Evolutionary conservation across 2,113 vertebrate species (phyloP), one percentile per base, ranked within the genome.

Genomic region (Polyodon spathula): DNA sequence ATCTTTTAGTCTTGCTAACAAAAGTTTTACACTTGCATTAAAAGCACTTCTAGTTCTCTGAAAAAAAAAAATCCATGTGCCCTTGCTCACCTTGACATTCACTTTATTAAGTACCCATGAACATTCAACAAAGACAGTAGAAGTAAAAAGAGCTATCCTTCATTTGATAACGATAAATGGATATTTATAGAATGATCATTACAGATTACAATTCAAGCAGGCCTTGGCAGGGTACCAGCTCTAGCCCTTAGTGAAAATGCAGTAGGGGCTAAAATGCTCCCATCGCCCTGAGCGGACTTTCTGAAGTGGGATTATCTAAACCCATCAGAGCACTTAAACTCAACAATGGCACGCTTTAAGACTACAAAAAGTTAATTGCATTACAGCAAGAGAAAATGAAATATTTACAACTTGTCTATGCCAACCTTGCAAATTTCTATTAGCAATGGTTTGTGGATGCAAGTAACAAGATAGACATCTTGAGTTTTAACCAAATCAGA

Each of bases 131-230:
- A 68, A 66, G 63, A 68, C 69, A 74, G 65, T 70, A 62, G 70
- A 76, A 76, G 68, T 66, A 67, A 71, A 52, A 71, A 40, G 9
- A 66, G 64, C 60, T 76, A 64, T 75, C 65, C 60, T 74, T 80
- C 77, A 80, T 73, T 73, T 73, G 65, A 54, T 57, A 75, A 75
- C 78, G 78, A 85, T 75, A 76, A 82, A 79, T 73, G 78, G 73
- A 48, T 76, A 64, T 65, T 77, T 74, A 75, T 79, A 71, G 68
- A 82, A 72, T 52, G 65, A 75, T 80, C 71, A 73, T 56, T 66
- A 68, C 56, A 71, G 69, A 70, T 72, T 76, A 71, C 68, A 66
- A 68, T 68, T 76, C 76, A 71, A 80, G 75, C 63, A 15, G 69
- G 56, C 69, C 67, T 78, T 82, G 76, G 77, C 74, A 74, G 55